Base-by-base conservation (phyloP, 2,797 vertebrate genomes). In the Somateria mollissima region DNA sequence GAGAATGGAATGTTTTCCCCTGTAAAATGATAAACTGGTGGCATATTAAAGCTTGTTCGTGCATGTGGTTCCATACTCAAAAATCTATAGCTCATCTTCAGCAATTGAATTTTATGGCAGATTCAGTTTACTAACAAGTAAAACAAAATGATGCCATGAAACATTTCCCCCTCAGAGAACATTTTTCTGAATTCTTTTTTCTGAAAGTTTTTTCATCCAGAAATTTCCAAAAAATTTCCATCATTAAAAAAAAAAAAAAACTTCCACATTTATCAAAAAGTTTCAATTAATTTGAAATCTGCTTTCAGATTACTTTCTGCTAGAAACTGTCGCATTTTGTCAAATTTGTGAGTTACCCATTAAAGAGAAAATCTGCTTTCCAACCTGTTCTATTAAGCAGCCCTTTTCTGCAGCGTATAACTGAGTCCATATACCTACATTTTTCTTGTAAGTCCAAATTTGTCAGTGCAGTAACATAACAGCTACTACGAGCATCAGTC, bases 381-480 rank as follows among this genome's bases (percentile, higher is more conserved):
- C 57, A 72, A 22, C 2, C 22, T 43, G 25, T 19, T 86, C 30
- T 18, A 8, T 28, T 10, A 58, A 74, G 36, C 17, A 73, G 32
- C 1, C 0, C 25, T 34, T 6, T 4, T 30, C 20, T 65, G 22
- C 28, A 84, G 25, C 45, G 6, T 49, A 4, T 4, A 58, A 27
- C 8, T 49, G 37, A 36, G 10, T 45, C 24, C 36, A 13, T 30
- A 43, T 6, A 6, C 11, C n/a, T 18, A 16, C 25, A 36, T 37
- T 58, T 72, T 83, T 49, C 11, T 8, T 56, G 30, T n/a, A 49
- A 34, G 17, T 54, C 16, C 56, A 72, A 72, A 82, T 24, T 54
- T 51, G 10, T 32, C 1, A 39, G 22, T 30, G 13, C 14, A 27
- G 53, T 0, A 25, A 30, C 80, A 28, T n/a, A 27, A 36, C 3